Base-by-base conservation (phyloP, 1,140 invertebrate genomes). In the Metopolophium dirhodum region DNA sequence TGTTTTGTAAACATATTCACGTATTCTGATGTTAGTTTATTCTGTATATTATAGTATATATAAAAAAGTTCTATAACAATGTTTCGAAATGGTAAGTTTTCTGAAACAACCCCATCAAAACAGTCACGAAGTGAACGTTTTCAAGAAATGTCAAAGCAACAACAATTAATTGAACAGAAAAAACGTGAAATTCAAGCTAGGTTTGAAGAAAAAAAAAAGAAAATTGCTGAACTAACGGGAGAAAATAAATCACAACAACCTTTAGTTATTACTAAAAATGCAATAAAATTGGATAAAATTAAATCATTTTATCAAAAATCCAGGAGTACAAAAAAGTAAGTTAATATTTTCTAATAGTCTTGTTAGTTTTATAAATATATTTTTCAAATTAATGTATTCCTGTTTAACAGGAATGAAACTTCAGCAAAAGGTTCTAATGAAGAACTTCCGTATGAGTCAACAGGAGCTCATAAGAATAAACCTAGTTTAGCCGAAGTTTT, bases 131-230 rank as follows among this genome's bases (percentile, higher is more conserved):
- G 90, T 94, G 96, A 97, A 94, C 95, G 96, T 93, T 96, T 96
- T 94, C 97, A 97, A 87, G 97, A 98, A 96, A 98, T 98, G 97
- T 96, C 97, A 37, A 97, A 97, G 94, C 97, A 98, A 94, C 97
- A 98, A 95, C 96, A 97, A 95, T 96, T 98, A 93, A 98, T 98
- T 94, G 97, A 97, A 94, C 96, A 97, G 94, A 98, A 97, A 94
- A 97, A 97, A 95, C 96, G 96, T 91, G 97, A 97, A 94, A 97
- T 97, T 94, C 96, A 97, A 94, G 96, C 96, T 37, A 97, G 97
- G 94, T 95, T 97, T 94, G 95, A 96, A 94, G 96, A 96, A 91
- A 95, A 96, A 93, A 96, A 96, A 94, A 95, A 95, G 35, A 96
- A 96, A 95, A 96, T 96, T 94, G 96, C 96, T 41, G 95, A 96